Evolutionary conservation across 2,888 invertebrate genomes (phyloP).

Genomic region (Lasioglossum oenotherae): DNA sequence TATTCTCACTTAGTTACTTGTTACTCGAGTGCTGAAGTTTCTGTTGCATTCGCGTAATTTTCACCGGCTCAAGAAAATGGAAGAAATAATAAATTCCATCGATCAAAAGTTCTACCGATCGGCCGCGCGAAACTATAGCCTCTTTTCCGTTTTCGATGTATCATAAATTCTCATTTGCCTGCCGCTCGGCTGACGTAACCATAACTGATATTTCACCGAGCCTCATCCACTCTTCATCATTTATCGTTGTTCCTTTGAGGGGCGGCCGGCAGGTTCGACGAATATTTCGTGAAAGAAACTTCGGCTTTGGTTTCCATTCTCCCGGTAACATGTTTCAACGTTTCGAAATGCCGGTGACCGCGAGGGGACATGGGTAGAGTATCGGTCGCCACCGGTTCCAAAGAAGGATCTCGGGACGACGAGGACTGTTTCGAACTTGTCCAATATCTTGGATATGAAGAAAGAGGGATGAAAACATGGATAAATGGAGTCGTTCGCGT

Average conservation of each 20-base stretch:
- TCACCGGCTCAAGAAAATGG: neutral
- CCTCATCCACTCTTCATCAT: neutral
- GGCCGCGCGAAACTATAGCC: neutral
- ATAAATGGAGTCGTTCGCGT: constrained; percentile 14
- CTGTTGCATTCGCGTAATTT: neutral
- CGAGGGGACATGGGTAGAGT: neutral
- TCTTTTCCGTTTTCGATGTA: constrained; percentile 13
- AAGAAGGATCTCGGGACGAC: constrained; percentile 24
- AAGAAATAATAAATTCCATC: constrained; percentile 3
- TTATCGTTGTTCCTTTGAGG: neutral
- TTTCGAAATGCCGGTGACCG: neutral
- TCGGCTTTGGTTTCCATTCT: constrained; percentile 6
- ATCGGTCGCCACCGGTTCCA: constrained; percentile 19
- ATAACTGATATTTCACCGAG: constrained; percentile 2
- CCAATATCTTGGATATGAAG: constrained; percentile 59
- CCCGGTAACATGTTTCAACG: neutral
- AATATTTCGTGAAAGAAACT: neutral
- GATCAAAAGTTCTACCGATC: constrained; percentile 4
- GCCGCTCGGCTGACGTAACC: neutral
- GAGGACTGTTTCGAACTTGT: constrained; percentile 47
- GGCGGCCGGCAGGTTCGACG: neutral
- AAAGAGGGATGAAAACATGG: constrained; percentile 20
- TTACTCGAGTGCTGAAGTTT: neutral
- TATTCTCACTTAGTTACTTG: no score
- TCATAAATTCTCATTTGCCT: constrained; percentile 28